phyloP scores from a whole-genome alignment of 2,888 invertebrate genomes.

The Oithona nana region DNA sequence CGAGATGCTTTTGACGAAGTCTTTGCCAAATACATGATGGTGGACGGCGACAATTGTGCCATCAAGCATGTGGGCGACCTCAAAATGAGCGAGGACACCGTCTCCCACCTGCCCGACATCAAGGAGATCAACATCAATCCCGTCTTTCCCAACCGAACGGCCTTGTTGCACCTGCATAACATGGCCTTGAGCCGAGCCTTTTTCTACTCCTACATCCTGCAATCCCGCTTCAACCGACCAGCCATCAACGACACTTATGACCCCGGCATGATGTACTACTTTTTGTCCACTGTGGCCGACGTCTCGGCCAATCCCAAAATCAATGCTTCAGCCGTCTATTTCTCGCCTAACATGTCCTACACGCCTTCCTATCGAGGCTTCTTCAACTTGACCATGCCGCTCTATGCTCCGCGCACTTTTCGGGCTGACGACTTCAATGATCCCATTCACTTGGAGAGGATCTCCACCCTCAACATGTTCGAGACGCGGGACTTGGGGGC shows the following conservation, averaged over 20 bases:
- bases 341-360: slow-evolving; percentile 80
- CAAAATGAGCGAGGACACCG: slow-evolving; percentile 57
- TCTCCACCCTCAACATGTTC: slow-evolving; percentile 85
- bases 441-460: slow-evolving; percentile 80
- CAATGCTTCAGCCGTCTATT: slow-evolving; percentile 81
- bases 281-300: slow-evolving; percentile 81
- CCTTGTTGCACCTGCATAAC: slow-evolving; percentile 77
- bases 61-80: slow-evolving; percentile 36
- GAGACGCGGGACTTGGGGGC: slow-evolving; percentile 35
- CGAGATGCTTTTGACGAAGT: slow-evolving; percentile 78
- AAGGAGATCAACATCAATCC: slow-evolving; percentile 86
- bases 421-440: slow-evolving; percentile 84
- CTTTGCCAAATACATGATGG: slow-evolving; percentile 57
- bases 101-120: slow-evolving; percentile 79
- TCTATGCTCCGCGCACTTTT: slow-evolving; percentile 82
- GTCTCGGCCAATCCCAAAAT: slow-evolving; percentile 77
- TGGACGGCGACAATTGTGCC: slow-evolving; percentile 64
- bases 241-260: slow-evolving; percentile 81
- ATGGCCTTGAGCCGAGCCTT: slow-evolving; percentile 89
- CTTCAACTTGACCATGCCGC: slow-evolving; percentile 83
- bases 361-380: slow-evolving; percentile 83
- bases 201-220: slow-evolving; percentile 84
- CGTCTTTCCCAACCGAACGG: slow-evolving; percentile 81
- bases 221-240: slow-evolving; percentile 69
- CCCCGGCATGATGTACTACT: slow-evolving; percentile 96